phyloP scores from a whole-genome alignment of 2,888 invertebrate species.

The Auanema sp. region DNA sequence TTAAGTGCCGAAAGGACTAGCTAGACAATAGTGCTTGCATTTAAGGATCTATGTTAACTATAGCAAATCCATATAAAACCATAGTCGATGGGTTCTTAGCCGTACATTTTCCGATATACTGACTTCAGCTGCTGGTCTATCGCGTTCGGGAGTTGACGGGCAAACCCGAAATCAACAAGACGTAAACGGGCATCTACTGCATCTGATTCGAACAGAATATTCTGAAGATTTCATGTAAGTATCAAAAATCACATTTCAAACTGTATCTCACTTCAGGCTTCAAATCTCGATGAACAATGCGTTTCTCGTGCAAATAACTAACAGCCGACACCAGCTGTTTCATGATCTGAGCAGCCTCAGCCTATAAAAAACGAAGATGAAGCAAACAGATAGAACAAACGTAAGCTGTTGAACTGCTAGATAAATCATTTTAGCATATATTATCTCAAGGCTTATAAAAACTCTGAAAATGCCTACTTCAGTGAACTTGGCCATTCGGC shows the following conservation, averaged over 20 bases:
- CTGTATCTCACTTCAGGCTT: slow-evolving; percentile 79
- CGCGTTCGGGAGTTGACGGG: slow-evolving; percentile 73
- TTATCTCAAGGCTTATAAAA: not conserved
- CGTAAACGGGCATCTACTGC: slow-evolving; percentile 75
- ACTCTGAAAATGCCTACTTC: slow-evolving; percentile 68
- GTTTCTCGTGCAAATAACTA: slow-evolving; percentile 79
- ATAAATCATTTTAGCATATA: not conserved
- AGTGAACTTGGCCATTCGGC: slow-evolving; percentile 74
- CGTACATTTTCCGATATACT: slow-evolving; percentile 48
- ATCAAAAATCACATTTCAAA: slow-evolving; percentile 77
- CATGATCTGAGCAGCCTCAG: slow-evolving; percentile 79
- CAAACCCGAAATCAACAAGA: slow-evolving; percentile 94
- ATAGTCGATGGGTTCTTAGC: not conserved
- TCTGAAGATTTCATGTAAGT: slow-evolving; percentile 68
- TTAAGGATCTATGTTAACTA: too few species aligned
- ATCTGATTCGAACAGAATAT: slow-evolving; percentile 74
- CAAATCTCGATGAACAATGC: slow-evolving; percentile 87
- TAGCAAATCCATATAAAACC: too few species aligned
- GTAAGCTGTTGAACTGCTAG: not conserved
- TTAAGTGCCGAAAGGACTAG: too few species aligned
- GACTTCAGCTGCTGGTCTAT: slow-evolving; percentile 53
- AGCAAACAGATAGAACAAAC: not conserved
- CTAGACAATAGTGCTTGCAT: too few species aligned
- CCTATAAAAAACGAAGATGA: slow-evolving; percentile 28
- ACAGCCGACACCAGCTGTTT: slow-evolving; percentile 80